Evolutionary conservation across 2,797 vertebrate genomes (phyloP).

Genomic region (Eleutherodactylus coqui): DNA sequence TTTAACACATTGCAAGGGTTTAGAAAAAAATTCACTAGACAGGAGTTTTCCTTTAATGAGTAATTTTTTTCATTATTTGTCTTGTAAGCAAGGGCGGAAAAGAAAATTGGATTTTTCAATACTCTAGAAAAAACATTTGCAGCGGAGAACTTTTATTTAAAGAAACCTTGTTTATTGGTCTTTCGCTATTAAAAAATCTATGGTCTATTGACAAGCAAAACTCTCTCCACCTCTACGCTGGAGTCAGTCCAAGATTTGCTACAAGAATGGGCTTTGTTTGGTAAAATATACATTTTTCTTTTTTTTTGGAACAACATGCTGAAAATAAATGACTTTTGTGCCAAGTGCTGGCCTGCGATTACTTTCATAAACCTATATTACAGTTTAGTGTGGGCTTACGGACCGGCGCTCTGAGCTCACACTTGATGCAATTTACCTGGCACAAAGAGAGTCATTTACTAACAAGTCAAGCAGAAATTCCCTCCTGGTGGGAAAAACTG

Average conservation of each 20-base stretch:
- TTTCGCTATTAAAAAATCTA: constrained; percentile 55
- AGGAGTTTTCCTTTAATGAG: not conserved
- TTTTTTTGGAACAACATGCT: constrained; percentile 29
- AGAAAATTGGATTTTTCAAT: constrained; percentile 50
- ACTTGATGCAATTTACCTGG: constrained; percentile 24
- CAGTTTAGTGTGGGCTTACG: constrained; percentile 9
- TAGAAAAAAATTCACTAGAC: too few relatives aligned
- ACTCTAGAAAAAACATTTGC: constrained; percentile 49
- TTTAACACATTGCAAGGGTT: too few relatives aligned
- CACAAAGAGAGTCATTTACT: constrained; percentile 13
- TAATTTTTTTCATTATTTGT: not conserved
- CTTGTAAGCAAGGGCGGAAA: constrained; percentile 31
- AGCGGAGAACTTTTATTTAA: constrained; percentile 58
- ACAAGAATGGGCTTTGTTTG: constrained; percentile 34
- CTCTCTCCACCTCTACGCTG: constrained; percentile 29
- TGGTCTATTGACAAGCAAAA: constrained; percentile 52
- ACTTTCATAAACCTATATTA: constrained; percentile 4
- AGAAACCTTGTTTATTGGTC: constrained; percentile 51
- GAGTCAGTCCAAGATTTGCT: constrained; percentile 41
- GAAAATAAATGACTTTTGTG: constrained; percentile 50
- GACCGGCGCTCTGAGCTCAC: not conserved
- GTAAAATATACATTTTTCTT: constrained; percentile 49
- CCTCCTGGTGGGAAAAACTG: not conserved
- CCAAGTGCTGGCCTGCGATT: constrained; percentile 13
- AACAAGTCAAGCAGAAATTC: not conserved